phyloP scores from a whole-genome alignment of 2,797 vertebrate genomes.

The Sebastes itinus region DNA sequence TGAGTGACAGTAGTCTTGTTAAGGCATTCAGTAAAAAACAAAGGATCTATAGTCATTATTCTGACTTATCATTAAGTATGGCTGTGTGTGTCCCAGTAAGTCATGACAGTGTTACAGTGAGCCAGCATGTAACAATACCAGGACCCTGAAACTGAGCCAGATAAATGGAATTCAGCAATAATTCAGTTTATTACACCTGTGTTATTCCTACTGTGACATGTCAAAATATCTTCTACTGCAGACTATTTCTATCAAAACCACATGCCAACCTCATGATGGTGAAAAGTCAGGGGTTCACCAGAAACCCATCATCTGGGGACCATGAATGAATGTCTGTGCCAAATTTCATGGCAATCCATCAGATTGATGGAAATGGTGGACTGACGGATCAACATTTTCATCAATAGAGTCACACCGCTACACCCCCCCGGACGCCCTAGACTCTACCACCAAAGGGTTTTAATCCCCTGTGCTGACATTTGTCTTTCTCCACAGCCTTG shows the following conservation, averaged over 20 bases:
- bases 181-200: neutral
- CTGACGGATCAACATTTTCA: neutral
- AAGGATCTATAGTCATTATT: neutral
- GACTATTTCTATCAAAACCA: too few species aligned
- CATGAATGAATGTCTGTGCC: neutral
- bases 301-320: too few species aligned
- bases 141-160: too few species aligned
- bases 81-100: neutral
- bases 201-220: neutral
- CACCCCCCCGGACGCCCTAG: too few species aligned
- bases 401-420: neutral
- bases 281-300: too few species aligned
- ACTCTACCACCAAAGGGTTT: neutral
- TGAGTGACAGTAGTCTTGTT: neutral
- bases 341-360: neutral
- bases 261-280: too few species aligned
- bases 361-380: neutral
- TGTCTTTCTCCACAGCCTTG: conserved; percentile 31
- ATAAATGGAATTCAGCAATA: neutral
- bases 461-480: conserved; percentile 4
- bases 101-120: neutral
- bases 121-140: neutral
- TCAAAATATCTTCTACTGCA: neutral
- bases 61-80: neutral
- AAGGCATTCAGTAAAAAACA: neutral